Evolutionary conservation across 2,797 vertebrate species (phyloP), one percentile per base, ranked within the genome.

Genomic region (Borostomias antarcticus): DNA sequence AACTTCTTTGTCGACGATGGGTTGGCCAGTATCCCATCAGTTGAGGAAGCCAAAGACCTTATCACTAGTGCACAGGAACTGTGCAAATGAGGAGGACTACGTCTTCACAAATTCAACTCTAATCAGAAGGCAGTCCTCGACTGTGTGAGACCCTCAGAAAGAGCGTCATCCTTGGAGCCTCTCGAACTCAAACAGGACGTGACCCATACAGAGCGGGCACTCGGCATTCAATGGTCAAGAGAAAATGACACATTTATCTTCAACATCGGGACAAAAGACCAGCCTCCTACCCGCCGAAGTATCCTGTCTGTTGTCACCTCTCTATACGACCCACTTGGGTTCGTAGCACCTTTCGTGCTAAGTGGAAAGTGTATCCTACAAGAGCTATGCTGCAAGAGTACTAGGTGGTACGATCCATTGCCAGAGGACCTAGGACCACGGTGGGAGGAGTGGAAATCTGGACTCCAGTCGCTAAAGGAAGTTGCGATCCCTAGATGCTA

Each of bases 41-140:
- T 8, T 15, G 3, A 3, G 1, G 37, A 40, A 8, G 37, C 1
- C 37, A 40, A 15, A 15, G 15, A 40, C 8, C 37, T 40, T 7
- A 40, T 40, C 15, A 15, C 15, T 7, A 15, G 15, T 8, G 37
- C 37, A 40, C 37, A 40, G 15, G 37, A 1, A 15, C 15, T 40
- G 37, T 40, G 37, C 37, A 74, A 62, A n/a, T n/a, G n/a, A n/a
- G n/a, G n/a, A n/a, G n/a, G n/a, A n/a, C n/a, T n/a, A n/a, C n/a
- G n/a, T n/a, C 62, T 77, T 0, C 70, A 77, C 5, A 75, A 82
- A 9, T 77, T 81, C 35, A 77, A 69, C 37, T 74, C 33, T 1
- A 79, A 82, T 30, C 0, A 59, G 15, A 40, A 23, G 7, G 43
- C 29, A 50, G 58, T 21, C 8, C 45, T 75, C 2, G 0, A 1